These are phyloP conservation scores for Lucinisca nassula DNA, from an alignment of 2,888 invertebrate genomes.

Conservation along the genomic window DNA sequence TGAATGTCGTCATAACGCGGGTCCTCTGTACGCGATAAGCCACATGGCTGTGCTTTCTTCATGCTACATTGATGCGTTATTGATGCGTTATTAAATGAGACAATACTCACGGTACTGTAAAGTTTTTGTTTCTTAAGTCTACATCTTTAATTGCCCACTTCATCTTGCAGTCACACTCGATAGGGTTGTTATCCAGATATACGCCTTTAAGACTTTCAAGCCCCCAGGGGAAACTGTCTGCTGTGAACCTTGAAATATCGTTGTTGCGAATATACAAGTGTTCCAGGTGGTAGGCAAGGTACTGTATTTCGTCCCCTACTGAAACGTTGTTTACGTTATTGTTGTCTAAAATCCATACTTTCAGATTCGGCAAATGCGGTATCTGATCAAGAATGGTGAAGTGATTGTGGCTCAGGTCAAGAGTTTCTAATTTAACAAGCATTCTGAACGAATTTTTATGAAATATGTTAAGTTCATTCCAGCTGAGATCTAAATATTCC, in stretches of 20 bases:
- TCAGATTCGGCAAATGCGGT: conserved; percentile 53
- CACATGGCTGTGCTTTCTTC: too few relatives aligned
- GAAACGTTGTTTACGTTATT: conserved; percentile 45
- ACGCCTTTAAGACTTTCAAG: conserved; percentile 40
- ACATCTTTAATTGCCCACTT: conserved; percentile 36
- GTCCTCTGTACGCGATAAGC: too few relatives aligned
- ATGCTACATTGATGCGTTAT: not conserved
- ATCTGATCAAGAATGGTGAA: conserved; percentile 45
- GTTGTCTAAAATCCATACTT: conserved; percentile 51
- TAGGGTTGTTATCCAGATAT: conserved; percentile 39
- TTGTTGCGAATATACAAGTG: conserved; percentile 58
- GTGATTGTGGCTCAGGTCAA: conserved; percentile 66
- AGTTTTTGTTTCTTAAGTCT: not conserved
- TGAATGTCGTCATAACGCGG: too few relatives aligned
- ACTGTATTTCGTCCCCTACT: conserved; percentile 24
- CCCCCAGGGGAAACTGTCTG: conserved; percentile 51
- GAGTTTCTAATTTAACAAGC: conserved; percentile 33
- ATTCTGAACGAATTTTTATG: conserved; percentile 35
- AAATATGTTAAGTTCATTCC: conserved; percentile 53
- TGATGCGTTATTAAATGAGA: not conserved
- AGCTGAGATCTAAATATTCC: conserved; percentile 54
- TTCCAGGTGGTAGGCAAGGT: conserved; percentile 38
- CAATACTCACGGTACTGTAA: conserved; percentile 29
- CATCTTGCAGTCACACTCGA: conserved; percentile 64
- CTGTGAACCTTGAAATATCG: conserved; percentile 37